Evolutionary conservation across 1,140 invertebrate species (phyloP).

Genomic region (Eupristina koningsbergeri): DNA sequence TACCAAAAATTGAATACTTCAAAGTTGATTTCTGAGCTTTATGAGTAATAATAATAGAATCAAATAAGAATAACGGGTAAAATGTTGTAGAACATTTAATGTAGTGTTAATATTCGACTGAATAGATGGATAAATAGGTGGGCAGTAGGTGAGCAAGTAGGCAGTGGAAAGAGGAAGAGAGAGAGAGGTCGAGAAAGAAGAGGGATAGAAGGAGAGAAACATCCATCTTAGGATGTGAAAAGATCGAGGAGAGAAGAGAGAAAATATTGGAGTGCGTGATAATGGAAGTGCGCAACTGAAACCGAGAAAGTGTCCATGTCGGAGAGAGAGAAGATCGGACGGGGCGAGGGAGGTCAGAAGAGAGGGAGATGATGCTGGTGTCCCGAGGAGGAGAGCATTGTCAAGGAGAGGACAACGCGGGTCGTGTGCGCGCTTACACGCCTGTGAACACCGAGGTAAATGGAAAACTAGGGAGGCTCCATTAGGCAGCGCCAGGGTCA

Average conservation of each 20-base stretch:
- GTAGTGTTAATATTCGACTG: neutral
- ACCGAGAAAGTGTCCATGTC: slow-evolving; percentile 9
- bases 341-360: neutral
- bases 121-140: neutral
- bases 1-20: neutral
- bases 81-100: neutral
- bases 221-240: neutral
- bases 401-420: slow-evolving; percentile 25
- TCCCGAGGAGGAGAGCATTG: neutral
- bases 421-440: too few relatives aligned
- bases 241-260: neutral
- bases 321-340: neutral
- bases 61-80: neutral
- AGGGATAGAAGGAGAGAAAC: neutral
- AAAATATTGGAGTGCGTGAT: neutral
- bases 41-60: neutral
- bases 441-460: neutral
- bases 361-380: neutral
- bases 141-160: neutral
- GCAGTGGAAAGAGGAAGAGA: neutral
- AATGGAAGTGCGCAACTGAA: neutral
- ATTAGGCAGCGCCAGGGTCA: neutral
- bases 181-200: too few relatives aligned
- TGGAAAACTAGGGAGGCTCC: neutral
- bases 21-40: neutral